Evolutionary conservation across 2,888 invertebrate species (phyloP).

Genomic region (Lymantria monacha): DNA sequence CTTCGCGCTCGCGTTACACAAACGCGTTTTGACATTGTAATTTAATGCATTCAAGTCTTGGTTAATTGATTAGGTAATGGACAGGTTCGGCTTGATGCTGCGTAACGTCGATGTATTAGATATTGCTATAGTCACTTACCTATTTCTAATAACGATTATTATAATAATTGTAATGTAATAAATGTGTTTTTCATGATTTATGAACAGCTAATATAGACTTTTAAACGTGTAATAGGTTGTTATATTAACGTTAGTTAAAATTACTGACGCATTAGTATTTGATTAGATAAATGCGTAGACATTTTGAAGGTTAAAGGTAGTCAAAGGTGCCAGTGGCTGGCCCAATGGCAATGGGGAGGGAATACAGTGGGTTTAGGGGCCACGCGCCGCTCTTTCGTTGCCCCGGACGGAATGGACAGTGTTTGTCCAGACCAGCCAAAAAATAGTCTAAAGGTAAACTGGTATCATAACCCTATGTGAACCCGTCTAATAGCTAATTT

Average conservation of each 20-base stretch:
- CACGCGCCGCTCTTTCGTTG: too few species aligned
- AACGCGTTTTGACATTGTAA: slow-evolving; percentile 39
- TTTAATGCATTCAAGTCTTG: slow-evolving; percentile 37
- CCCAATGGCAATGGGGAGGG: too few species aligned
- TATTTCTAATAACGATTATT: slow-evolving; percentile 8
- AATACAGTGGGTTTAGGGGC: too few species aligned
- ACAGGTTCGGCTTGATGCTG: slow-evolving; percentile 33
- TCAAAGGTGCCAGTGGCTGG: too few species aligned
- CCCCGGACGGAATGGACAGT: too few species aligned
- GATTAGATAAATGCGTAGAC: background rate
- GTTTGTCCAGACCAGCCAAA: too few species aligned
- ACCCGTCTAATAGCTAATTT: too few species aligned
- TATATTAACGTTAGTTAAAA: background rate
- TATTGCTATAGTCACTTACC: slow-evolving; percentile 9
- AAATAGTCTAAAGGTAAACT: too few species aligned
- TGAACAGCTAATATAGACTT: slow-evolving; percentile 1
- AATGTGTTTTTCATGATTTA: slow-evolving; percentile 8
- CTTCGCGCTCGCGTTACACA: slow-evolving; percentile 27
- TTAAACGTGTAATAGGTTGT: slow-evolving; percentile 1
- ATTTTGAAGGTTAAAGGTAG: too few species aligned
- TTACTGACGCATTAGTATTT: background rate
- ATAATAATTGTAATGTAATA: slow-evolving; percentile 4
- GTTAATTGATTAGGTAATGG: slow-evolving; percentile 44
- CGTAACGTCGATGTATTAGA: slow-evolving; percentile 21
- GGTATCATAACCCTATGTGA: too few species aligned